Percentiles rank a stretch among this genome's conserved stretches.
These are phyloP conservation scores for Martes martes DNA, from an alignment of 2,113 vertebrate genomes.

Conservation along the genomic window DNA sequence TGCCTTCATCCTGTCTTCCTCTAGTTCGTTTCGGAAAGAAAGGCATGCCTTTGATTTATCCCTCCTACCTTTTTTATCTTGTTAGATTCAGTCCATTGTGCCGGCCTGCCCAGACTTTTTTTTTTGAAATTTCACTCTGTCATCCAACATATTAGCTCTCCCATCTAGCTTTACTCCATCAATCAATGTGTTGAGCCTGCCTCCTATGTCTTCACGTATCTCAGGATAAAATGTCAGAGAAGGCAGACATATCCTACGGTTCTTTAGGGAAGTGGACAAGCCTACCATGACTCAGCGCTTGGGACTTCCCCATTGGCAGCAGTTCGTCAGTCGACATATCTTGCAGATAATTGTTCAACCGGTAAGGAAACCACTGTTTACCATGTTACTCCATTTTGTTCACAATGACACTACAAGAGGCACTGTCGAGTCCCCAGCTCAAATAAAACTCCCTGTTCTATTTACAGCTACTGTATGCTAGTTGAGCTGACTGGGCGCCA, in stretches of 20 bases:
- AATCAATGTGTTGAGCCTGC: constrained; percentile 52
- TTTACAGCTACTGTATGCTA: not conserved
- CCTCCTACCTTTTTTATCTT: constrained; percentile 49
- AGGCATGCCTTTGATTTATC: constrained; percentile 51
- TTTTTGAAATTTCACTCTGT: constrained; percentile 48
- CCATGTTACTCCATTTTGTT: not conserved
- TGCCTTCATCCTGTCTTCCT: not conserved
- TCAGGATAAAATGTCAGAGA: constrained; percentile 43
- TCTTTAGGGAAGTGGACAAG: constrained; percentile 17
- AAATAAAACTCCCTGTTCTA: not conserved
- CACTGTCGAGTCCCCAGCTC: not conserved
- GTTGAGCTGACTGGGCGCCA: not conserved
- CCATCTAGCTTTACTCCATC: constrained; percentile 22
- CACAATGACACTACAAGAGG: not conserved
- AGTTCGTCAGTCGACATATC: not conserved
- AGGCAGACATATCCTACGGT: not conserved
- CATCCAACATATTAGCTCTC: constrained; percentile 52
- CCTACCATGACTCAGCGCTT: not conserved
- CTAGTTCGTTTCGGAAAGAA: not conserved
- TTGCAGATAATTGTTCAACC: not conserved
- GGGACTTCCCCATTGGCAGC: not conserved
- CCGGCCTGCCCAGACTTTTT: constrained; percentile 44
- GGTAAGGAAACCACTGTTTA: not conserved
- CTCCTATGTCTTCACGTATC: constrained; percentile 31
- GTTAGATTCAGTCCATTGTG: constrained; percentile 63